Evolutionary conservation across 2,797 vertebrate species (phyloP).

Genomic region (Eutrigla gurnardus): DNA sequence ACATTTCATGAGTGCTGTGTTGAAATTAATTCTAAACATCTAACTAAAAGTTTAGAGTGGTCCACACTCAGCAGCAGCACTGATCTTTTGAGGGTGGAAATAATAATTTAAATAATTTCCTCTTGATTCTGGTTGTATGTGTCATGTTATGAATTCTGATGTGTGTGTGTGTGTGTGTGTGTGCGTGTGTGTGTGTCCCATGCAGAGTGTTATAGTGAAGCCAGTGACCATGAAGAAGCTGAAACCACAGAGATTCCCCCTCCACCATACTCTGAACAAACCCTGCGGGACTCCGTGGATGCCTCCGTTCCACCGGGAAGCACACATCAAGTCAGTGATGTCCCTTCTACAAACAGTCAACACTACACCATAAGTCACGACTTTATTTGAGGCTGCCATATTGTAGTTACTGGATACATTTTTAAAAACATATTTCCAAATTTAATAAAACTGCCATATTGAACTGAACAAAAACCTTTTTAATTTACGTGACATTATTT

Average conservation of each 20-base stretch:
- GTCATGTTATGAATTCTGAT: slow-evolving; percentile 3
- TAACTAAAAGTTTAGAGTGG: no score
- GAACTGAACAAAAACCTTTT: not conserved
- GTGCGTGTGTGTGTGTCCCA: not conserved
- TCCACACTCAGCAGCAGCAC: not conserved
- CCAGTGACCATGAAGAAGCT: slow-evolving; percentile 94
- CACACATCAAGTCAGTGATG: slow-evolving; percentile 75
- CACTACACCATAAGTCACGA: not conserved
- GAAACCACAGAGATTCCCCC: slow-evolving; percentile 87
- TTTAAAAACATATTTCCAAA: slow-evolving; percentile 5
- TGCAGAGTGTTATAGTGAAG: slow-evolving; percentile 95
- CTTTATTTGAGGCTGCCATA: not conserved
- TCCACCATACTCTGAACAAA: slow-evolving; percentile 85
- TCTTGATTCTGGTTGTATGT: not conserved
- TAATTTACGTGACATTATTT: not conserved
- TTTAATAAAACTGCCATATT: not conserved
- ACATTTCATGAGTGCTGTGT: not conserved
- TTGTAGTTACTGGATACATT: not conserved
- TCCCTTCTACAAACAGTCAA: not conserved
- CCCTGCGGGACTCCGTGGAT: slow-evolving; percentile 67
- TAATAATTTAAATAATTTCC: not conserved
- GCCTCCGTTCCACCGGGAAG: slow-evolving; percentile 62
- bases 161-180: slow-evolving; percentile 6
- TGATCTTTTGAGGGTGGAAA: not conserved
- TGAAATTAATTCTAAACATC: not conserved